Evolutionary conservation across 2,797 vertebrate species (phyloP), one percentile per base, ranked within the genome.

Genomic region (Coregonus sp.): DNA sequence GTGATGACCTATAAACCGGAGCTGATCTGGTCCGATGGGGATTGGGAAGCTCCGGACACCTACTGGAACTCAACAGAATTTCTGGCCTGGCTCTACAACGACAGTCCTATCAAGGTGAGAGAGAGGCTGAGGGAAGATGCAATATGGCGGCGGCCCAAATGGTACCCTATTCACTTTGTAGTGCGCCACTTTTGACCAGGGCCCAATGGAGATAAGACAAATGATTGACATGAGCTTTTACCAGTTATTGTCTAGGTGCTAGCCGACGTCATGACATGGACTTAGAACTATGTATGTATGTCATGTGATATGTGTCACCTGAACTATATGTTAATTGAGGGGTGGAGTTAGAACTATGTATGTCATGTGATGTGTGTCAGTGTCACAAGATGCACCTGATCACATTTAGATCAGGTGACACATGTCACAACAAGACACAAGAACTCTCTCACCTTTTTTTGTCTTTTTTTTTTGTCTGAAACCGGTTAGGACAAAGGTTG

Each of bases 31-130:
- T 96, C 95, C 1, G 95, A 96, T 85, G 96, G 95, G 15, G 95
- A 96, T 75, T 96, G 95, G 96, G 93, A 93, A 50, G 95, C 95
- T 12, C 90, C 94, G 0, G 95, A 95, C 29, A 90, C 93, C 0
- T 97, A 97, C 85, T 98, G 97, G 95, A 96, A 97, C 81, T 94
- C 96, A 3, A 97, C 96, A 0, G 73, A 82, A 61, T 97, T 97
- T 82, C 93, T 97, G 76, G 91, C 96, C 74, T 97, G 96, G 96
- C 94, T 97, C 35, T 97, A 97, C 82, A 97, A 96, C 1, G 94
- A 96, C 6, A 97, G 96, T 81, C 96, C 96, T 0, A 88, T 97
- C 71, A 97, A 96, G 93, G 96, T 96, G 87, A 74, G 80, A 40
- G 2, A 51, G 2, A 51, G 47, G 51, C 70, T 50, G 37, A 25